Evolutionary conservation across 1,140 invertebrate species (phyloP), one percentile per base, ranked within the genome.

Genomic region (Drosophila sproati): DNA sequence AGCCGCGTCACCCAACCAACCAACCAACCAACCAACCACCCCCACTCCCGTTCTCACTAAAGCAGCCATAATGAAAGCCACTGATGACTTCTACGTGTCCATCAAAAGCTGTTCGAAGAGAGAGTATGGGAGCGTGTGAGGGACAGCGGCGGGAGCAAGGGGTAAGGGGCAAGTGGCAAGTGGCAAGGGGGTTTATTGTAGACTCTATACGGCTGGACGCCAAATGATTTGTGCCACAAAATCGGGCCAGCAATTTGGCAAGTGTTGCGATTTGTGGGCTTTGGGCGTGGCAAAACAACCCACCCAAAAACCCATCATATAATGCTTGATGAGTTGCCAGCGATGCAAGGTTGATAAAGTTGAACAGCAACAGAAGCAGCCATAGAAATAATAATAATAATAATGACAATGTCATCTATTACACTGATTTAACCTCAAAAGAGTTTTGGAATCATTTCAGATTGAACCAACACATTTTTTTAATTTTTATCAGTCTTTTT

Each of bases 51-150:
- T 20, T 20, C 20, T 20, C 20, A n/a, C 31, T 12, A 8, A 48
- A 52, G 48, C 45, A 12, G 31, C 48, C 68, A 63, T 76, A 71
- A 76, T 76, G 68, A 71, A 64, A 52, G 59, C 52, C 73, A 71
- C 68, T 76, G 73, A 76, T 76, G 60, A 76, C 68, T 71, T 76
- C 57, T 76, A 76, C 73, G 73, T 76, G 73, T 76, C 61, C 69
- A 72, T 76, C 73, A 72, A 75, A 56, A 20, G 32, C 50, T 43
- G 10, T 10, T 67, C 34, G 20, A 32, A 3, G 8, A 3, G 2
- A 4, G 32, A 20, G 12, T 0, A 41, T 8, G 7, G 8, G 39
- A 8, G 39, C 28, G 4, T n/a, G 37, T 8, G 39, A 41, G 10
- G 41, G 41, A n/a, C 8, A n/a, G 41, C 0, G 10, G 10, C 4